A percentile compares a stretch with the other conserved stretches of the same genome.
These are phyloP conservation scores for Micromys minutus DNA, from an alignment of 2,113 vertebrate genomes.

Conservation along the genomic window DNA sequence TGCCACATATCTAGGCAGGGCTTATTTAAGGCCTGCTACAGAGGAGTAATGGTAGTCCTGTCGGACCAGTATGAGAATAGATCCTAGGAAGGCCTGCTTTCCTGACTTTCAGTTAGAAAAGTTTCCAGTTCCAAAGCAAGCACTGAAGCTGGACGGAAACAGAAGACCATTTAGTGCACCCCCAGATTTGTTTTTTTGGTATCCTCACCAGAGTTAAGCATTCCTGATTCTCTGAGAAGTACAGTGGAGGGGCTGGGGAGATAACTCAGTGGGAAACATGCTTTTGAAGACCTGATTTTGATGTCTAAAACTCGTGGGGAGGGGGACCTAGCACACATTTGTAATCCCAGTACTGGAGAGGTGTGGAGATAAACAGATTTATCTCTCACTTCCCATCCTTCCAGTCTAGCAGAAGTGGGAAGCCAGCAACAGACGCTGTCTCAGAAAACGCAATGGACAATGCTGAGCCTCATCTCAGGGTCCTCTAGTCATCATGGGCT, in stretches of 20 bases:
- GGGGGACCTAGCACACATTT: neutral
- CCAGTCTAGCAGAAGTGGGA: neutral
- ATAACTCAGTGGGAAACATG: neutral
- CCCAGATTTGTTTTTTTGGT: slow-evolving; percentile 34
- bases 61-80: neutral
- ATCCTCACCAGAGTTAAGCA: slow-evolving; percentile 9
- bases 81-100: neutral
- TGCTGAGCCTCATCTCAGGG: neutral
- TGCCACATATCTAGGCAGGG: neutral
- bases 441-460: neutral
- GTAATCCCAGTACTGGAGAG: neutral
- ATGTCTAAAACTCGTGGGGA: neutral
- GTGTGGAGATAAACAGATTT: neutral
- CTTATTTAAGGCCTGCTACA: slow-evolving; percentile 6
- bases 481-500: neutral
- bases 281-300: neutral
- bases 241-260: neutral
- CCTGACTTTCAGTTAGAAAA: neutral
- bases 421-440: neutral
- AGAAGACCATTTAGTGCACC: slow-evolving; percentile 17
- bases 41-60: neutral
- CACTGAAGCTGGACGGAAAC: slow-evolving; percentile 7
- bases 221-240: slow-evolving; percentile 41
- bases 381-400: neutral
- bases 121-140: slow-evolving; percentile 27